These are phyloP conservation scores for Leptinotarsa lineolata DNA, from an alignment of 1,140 invertebrate species.

Conservation along the genomic window DNA sequence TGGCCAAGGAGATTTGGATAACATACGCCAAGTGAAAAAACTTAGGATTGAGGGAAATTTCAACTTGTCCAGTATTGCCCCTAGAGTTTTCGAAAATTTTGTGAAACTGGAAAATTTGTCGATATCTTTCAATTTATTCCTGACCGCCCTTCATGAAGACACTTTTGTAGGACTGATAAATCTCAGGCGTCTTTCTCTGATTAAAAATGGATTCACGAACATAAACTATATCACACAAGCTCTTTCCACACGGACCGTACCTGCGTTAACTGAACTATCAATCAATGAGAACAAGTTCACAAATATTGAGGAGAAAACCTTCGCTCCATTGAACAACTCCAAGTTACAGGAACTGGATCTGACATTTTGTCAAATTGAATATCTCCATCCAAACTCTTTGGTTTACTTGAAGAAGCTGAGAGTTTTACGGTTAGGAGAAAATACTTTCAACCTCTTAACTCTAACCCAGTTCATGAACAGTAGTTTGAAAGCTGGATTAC, in stretches of 20 bases:
- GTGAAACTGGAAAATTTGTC: constrained; percentile 44
- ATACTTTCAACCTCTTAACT: constrained; percentile 55
- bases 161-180: constrained; percentile 46
- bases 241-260: constrained; percentile 34
- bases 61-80: constrained; percentile 39
- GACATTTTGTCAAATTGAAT: constrained; percentile 59
- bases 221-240: constrained; percentile 39
- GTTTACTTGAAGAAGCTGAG: constrained; percentile 56
- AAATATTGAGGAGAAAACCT: constrained; percentile 39
- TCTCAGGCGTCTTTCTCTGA: constrained; percentile 40
- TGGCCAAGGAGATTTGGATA: constrained; percentile 39
- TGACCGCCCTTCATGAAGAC: constrained; percentile 41
- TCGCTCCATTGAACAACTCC: constrained; percentile 38
- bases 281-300: constrained; percentile 47
- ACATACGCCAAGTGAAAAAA: constrained; percentile 34
- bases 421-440: constrained; percentile 58
- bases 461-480: constrained; percentile 56
- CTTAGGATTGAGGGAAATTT: constrained; percentile 47
- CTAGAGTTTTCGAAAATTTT: constrained; percentile 45
- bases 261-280: constrained; percentile 38
- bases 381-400: constrained; percentile 59
- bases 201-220: constrained; percentile 48
- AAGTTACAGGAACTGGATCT: constrained; percentile 55
- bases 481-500: constrained; percentile 53
- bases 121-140: constrained; percentile 46